phyloP scores from a whole-genome alignment of 1,140 invertebrate species.

The Augochlora pura region DNA sequence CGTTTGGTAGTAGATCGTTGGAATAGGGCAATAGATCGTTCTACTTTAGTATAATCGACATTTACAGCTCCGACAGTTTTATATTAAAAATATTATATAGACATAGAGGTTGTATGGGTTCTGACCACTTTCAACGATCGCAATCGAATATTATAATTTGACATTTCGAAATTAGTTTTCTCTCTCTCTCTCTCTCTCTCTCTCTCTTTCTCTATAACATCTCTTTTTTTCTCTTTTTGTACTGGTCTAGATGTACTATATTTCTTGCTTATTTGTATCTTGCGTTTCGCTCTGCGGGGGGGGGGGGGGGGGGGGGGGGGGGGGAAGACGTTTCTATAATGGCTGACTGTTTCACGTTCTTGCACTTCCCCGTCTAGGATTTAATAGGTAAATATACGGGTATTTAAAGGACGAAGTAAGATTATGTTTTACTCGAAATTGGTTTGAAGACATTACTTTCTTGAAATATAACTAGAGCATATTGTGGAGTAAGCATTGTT shows the following conservation, averaged over 20 bases:
- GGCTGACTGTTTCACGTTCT: conserved; percentile 11
- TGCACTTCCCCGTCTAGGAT: conserved; percentile 25
- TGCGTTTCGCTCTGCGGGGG: neutral
- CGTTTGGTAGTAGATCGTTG: conserved; percentile 13
- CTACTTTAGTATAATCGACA: conserved; percentile 25
- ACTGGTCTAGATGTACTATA: conserved; percentile 46
- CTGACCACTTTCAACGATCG: conserved; percentile 4
- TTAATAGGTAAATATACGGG: neutral
- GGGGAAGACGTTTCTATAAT: conserved; percentile 49
- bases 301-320: too few relatives aligned
- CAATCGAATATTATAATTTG: conserved; percentile 15
- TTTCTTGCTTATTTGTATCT: neutral
- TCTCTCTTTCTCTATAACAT: too few relatives aligned
- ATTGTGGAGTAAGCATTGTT: neutral
- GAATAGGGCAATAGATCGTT: conserved; percentile 20
- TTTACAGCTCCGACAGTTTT: conserved; percentile 31
- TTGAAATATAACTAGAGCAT: neutral
- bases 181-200: neutral
- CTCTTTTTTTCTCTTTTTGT: conserved; percentile 24
- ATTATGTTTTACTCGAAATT: too few relatives aligned
- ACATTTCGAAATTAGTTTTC: conserved; percentile 13
- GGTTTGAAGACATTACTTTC: neutral
- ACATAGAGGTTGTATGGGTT: conserved; percentile 34
- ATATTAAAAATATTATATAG: conserved; percentile 48
- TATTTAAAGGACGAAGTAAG: neutral